Evolutionary conservation across 1,140 invertebrate species (phyloP), one percentile per base, ranked within the genome.

Genomic region (Eufriesea mexicana): DNA sequence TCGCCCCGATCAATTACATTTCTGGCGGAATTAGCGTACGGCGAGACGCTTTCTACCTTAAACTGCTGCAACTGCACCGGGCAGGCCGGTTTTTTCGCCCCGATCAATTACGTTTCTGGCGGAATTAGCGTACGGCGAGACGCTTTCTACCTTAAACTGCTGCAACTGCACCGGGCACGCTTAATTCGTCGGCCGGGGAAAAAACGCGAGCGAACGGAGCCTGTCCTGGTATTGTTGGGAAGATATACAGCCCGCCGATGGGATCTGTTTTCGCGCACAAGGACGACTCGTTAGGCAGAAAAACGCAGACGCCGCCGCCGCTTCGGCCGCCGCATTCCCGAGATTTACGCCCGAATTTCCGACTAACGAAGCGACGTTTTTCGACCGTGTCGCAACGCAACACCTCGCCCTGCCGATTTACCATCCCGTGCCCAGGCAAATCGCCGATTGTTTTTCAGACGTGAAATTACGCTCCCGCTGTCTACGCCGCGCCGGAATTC

Each of bases 201-300:
- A 85, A 77, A 49, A 18, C 23, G 49, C 51, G 28, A 9, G 18
- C 49, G 12, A 28, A 25, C 51, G 45, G 35, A 9, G 7, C 23
- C 23, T 5, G 45, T 2, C 35, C 5, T 7, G 42, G 67, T 79
- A 85, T 85, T 68, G 76, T 84, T 57, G 83, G 42, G 18, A 74
- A 79, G 72, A 84, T 77, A 77, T 84, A 85, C 61, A 68, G 16
- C 54, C 35, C 35, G 49, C 8, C 82, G 74, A 84, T 73, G 74
- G 55, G 77, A 84, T 86, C 82, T 61, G 74, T 68, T 74, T 42
- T 51, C 66, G 66, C 47, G 47, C 78, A 42, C 59, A 81, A 81
- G 59, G 77, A 79, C 83, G 73, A 77, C 82, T 84, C 82, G 82
- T 85, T 72, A 79, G n/a, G 54, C 28, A 79, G 81, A 85, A 85